Conservation (phyloP, 2,888 invertebrate species). For the Xestia c-nigrum region DNA sequence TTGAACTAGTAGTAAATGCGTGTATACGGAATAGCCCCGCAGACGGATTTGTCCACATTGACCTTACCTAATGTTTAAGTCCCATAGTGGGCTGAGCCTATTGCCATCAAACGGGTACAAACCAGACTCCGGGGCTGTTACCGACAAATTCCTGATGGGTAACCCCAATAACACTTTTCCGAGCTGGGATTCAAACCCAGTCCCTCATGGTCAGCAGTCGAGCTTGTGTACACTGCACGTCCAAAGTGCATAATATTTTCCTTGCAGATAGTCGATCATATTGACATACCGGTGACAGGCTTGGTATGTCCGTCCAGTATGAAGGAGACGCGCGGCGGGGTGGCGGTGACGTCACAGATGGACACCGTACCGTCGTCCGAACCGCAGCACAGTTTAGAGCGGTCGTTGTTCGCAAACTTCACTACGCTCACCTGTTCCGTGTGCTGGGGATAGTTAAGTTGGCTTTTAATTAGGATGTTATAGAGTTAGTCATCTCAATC, state of each 20-base stretch:
- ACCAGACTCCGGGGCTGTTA: not conserved
- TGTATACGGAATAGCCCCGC: too few species aligned
- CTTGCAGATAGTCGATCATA: not conserved
- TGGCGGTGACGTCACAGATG: conserved; percentile 94
- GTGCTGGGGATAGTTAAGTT: conserved; percentile 84
- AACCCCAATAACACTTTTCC: not conserved
- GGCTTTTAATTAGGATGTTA: not conserved
- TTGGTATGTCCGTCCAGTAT: conserved; percentile 94
- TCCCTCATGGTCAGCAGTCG: not conserved
- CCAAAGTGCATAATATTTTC: not conserved
- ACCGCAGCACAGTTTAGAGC: conserved; percentile 94
- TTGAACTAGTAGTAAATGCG: too few species aligned
- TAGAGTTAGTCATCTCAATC: not conserved
- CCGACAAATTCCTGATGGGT: not conserved
- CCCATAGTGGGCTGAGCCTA: not conserved
- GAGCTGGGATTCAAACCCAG: not conserved
- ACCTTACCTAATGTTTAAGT: not conserved
- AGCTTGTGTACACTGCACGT: not conserved
- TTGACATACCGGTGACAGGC: conserved; percentile 92
- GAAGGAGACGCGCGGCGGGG: conserved; percentile 93
- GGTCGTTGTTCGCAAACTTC: conserved; percentile 96
- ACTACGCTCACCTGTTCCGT: conserved; percentile 93
- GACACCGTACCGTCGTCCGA: conserved; percentile 95
- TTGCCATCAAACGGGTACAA: too few species aligned
- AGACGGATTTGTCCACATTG: too few species aligned